Evolutionary conservation across 2,888 invertebrate species (phyloP).

Genomic region (Pterostichus niger): DNA sequence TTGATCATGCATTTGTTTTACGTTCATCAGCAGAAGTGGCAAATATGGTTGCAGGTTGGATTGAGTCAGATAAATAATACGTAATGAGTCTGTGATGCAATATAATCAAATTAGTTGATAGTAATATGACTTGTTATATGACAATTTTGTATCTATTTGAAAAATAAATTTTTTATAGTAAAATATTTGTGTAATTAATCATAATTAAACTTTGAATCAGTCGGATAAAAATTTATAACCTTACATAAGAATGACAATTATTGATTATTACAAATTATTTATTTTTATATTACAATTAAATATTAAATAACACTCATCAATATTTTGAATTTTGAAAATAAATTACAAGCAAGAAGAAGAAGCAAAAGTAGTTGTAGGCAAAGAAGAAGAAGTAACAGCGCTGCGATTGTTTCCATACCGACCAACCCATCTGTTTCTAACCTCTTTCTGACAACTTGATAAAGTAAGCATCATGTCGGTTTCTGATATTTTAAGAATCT

Average conservation of each 20-base stretch:
- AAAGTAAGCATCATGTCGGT: constrained; percentile 60
- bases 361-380: background rate
- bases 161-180: constrained; percentile 1
- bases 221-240: too few relatives aligned
- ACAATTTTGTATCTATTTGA: constrained; percentile 30
- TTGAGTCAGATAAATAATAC: constrained; percentile 68
- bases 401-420: background rate
- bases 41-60: constrained; percentile 73
- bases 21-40: constrained; percentile 81
- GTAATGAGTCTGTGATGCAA: constrained; percentile 31
- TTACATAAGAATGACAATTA: too few relatives aligned
- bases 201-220: too few relatives aligned
- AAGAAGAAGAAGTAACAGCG: background rate
- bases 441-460: constrained; percentile 60
- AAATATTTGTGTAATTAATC: too few relatives aligned
- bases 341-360: background rate
- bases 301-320: too few relatives aligned
- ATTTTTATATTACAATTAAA: too few relatives aligned
- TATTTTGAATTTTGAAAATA: too few relatives aligned
- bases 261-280: too few relatives aligned
- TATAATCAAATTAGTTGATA: background rate
- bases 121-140: background rate
- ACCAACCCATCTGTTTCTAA: constrained; percentile 13
- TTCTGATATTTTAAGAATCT: constrained; percentile 33
- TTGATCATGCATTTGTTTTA: constrained; percentile 91